Evolutionary conservation across 2,797 vertebrate genomes (phyloP), one percentile per base, ranked within the genome.

Genomic region (Lophius americanus): DNA sequence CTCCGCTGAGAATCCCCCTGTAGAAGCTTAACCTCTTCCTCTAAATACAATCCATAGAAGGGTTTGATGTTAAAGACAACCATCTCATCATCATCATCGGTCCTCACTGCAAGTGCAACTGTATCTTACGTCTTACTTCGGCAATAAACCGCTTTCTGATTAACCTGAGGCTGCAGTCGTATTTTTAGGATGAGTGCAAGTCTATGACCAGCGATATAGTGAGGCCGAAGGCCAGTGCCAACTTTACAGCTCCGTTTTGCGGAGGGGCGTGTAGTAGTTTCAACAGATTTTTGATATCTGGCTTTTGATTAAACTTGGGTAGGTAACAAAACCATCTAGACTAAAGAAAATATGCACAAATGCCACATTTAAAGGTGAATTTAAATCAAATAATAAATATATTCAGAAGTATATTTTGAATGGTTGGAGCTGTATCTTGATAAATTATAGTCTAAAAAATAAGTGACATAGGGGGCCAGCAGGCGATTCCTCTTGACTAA

Each of bases 281-380:
- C 12, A 73, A 69, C 23, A n/a, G 3, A 49, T 13, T 89, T 87
- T 89, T 83, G 57, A 68, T 23, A 3, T 54, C 74, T 89, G 64
- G 86, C 89, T 89, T 90, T 56, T 90, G 46, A 91, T 91, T 92
- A 62, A 81, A 81, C 70, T 64, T 69, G 14, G 23, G n/a, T 13
- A 14, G 32, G 12, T 35, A 9, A 42, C 3, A 66, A 7, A 6
- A 0, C 3, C 14, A 41, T 36, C 5, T 51, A 2, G 48, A n/a
- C 36, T 44, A 23, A 52, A 14, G 2, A 23, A 43, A 49, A 52
- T 8, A 35, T n/a, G 2, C 55, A 9, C 2, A 65, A 51, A 39
- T 12, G 2, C 7, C 8, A 6, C 33, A 23, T 36, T 9, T 23
- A 3, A 11, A 52, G 5, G 13, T 14, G 9, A 53, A 3, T 42